Conservation (phyloP, 64 coral and sea anemone species). For the Astreopora myriophthalma region DNA sequence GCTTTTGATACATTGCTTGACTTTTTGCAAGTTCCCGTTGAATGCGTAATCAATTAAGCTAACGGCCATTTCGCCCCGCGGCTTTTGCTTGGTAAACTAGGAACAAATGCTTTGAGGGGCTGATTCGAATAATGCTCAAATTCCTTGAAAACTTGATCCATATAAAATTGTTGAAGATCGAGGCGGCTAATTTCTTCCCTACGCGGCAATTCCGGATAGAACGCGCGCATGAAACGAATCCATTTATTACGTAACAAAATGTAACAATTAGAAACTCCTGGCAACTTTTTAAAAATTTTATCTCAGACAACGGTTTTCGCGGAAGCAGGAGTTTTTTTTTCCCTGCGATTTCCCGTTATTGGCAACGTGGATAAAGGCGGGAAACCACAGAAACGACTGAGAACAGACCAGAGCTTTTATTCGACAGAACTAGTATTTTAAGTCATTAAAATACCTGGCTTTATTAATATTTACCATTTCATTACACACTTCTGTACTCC, state of each 20-base stretch:
- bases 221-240: not conserved
- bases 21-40: conserved; percentile 1
- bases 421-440: not conserved
- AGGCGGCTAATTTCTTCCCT: not conserved
- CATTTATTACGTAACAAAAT: too few species aligned
- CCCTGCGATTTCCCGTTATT: too few species aligned
- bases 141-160: not conserved
- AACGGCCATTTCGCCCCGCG: conserved; percentile 10
- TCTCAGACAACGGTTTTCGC: not conserved
- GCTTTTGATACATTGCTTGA: not conserved
- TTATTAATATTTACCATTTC: not conserved
- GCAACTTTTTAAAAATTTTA: not conserved
- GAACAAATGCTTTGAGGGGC: not conserved
- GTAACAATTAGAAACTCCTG: not conserved
- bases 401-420: too few species aligned
- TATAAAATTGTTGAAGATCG: not conserved
- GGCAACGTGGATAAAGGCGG: too few species aligned
- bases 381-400: too few species aligned
- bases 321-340: too few species aligned
- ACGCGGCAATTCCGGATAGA: not conserved
- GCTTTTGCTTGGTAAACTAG: not conserved
- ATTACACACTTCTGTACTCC: not conserved
- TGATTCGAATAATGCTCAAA: not conserved
- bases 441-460: not conserved
- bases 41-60: conserved; percentile 31